phyloP scores from a whole-genome alignment of 2,888 invertebrate species.

The Perizoma flavofasciatum region DNA sequence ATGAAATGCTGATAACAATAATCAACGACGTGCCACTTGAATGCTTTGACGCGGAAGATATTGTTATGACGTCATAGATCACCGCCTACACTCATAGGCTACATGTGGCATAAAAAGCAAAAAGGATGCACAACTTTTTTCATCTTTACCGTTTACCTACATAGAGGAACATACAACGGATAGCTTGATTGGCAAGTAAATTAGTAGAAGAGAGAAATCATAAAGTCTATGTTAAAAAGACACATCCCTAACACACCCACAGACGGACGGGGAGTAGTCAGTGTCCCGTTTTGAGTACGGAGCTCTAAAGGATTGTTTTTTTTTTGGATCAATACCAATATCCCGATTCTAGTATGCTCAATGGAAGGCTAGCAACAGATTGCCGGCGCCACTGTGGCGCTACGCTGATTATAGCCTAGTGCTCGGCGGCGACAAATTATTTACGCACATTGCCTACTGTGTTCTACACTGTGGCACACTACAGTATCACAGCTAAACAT shows the following conservation, averaged over 20 bases:
- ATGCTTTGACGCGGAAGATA: constrained; percentile 12
- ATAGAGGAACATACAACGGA: no score
- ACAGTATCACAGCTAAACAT: no score
- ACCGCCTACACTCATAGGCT: constrained; percentile 2
- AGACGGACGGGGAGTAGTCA: no score
- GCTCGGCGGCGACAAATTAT: constrained; percentile 44
- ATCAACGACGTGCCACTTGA: constrained; percentile 13
- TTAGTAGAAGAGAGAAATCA: no score
- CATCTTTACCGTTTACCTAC: no score
- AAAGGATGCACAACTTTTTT: no score
- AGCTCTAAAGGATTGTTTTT: not conserved
- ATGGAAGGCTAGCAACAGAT: constrained; percentile 27
- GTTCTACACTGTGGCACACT: constrained; percentile 9
- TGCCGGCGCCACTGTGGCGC: constrained; percentile 51
- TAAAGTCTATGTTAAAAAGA: no score
- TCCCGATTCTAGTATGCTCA: not conserved
- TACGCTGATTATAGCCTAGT: constrained; percentile 48
- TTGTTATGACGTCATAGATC: constrained; percentile 8
- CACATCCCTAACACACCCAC: no score
- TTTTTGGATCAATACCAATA: constrained; percentile 8
- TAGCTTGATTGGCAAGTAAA: no score
- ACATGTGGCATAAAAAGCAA: no score
- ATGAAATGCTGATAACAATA: no score
- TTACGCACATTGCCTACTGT: constrained; percentile 27
- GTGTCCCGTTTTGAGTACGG: no score